A percentile compares a stretch with the other conserved stretches of the same genome.
Conservation (phyloP, 2,113 vertebrate genomes). For the Columba janthina region DNA sequence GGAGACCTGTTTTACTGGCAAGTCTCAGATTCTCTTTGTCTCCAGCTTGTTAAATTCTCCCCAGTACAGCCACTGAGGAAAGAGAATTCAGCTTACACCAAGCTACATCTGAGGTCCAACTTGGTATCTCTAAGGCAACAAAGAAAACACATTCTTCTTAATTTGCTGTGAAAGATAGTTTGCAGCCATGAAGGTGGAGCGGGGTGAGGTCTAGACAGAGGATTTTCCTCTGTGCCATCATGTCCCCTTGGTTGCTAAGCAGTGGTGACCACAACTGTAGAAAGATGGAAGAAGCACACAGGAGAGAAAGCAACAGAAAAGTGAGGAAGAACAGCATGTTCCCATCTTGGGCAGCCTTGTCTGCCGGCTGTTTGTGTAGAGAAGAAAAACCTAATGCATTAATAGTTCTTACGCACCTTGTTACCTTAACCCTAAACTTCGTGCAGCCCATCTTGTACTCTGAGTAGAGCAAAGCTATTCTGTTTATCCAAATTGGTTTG, state of each 20-base stretch:
- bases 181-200: neutral
- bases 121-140: neutral
- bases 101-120: accelerated
- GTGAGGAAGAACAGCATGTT: neutral
- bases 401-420: accelerated
- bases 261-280: constrained; percentile 9
- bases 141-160: neutral
- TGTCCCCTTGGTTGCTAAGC: constrained; percentile 48
- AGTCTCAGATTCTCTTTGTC: neutral
- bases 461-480: neutral
- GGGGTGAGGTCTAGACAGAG: neutral
- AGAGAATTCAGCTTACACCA: neutral
- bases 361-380: neutral
- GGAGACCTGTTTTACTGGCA: neutral
- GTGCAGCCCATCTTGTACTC: accelerated
- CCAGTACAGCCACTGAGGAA: accelerated
- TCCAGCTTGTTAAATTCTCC: neutral
- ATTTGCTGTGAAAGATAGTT: neutral
- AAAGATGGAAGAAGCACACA: neutral
- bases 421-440: neutral
- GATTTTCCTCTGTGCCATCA: neutral
- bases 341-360: neutral
- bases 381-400: neutral
- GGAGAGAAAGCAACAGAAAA: neutral
- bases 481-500: neutral